These are phyloP conservation scores for Campylomormyrus tamandua DNA, from an alignment of 2,113 vertebrate genomes.

Conservation along the genomic window DNA sequence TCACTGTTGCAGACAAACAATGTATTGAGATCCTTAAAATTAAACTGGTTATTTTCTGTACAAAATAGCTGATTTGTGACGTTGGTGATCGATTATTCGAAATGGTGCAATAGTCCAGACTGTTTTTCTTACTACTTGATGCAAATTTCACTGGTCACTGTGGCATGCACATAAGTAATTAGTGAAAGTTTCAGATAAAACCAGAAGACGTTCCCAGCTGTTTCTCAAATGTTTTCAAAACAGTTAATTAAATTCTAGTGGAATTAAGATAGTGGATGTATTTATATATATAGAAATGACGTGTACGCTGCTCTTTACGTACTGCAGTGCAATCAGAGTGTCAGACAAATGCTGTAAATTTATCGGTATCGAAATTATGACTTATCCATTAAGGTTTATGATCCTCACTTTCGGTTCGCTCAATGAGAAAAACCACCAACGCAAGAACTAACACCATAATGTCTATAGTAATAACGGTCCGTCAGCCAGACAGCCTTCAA, in stretches of 20 bases:
- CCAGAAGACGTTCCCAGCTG: neutral
- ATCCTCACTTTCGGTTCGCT: neutral
- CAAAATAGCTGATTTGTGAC: neutral
- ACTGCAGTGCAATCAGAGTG: neutral
- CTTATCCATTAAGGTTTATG: constrained; percentile 4
- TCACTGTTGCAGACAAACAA: neutral
- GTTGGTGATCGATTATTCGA: neutral
- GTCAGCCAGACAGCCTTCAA: neutral
- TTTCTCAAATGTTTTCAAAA: neutral
- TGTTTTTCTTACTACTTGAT: neutral
- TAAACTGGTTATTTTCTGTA: neutral
- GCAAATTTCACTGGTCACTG: neutral
- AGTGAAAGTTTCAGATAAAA: neutral
- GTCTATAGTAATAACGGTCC: neutral
- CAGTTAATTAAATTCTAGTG: neutral
- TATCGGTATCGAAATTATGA: neutral
- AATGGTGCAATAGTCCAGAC: neutral
- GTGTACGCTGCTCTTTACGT: neutral
- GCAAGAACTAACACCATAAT: neutral
- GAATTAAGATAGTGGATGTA: neutral
- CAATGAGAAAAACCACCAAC: neutral
- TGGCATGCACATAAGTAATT: neutral
- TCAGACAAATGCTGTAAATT: neutral
- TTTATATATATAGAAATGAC: neutral
- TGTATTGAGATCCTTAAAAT: neutral